phyloP scores from a whole-genome alignment of 2,888 invertebrate genomes.

The Phengaris arion region DNA sequence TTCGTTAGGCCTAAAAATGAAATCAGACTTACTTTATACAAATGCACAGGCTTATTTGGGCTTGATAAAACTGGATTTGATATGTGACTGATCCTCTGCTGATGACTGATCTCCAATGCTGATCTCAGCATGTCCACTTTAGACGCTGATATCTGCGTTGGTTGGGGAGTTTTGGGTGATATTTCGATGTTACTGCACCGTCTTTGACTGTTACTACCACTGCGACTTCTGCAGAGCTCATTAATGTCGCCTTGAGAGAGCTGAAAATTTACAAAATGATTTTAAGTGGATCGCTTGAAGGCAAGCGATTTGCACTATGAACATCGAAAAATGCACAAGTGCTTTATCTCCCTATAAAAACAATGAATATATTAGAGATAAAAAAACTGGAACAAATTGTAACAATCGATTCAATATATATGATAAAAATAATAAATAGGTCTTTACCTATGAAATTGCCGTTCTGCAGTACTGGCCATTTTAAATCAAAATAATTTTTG shows the following conservation, averaged over 20 bases:
- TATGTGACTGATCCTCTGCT: conserved; percentile 75
- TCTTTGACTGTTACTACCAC: conserved; percentile 73
- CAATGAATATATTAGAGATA: no score
- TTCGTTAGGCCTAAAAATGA: background rate
- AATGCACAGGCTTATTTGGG: conserved; percentile 54
- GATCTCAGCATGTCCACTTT: conserved; percentile 85
- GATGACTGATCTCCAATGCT: conserved; percentile 83
- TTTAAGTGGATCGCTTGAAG: background rate
- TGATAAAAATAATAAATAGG: background rate
- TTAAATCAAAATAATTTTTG: no score
- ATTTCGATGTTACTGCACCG: conserved; percentile 80
- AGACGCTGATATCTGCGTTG: conserved; percentile 68
- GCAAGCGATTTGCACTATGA: no score
- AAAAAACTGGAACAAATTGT: no score
- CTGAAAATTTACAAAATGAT: conserved; percentile 47
- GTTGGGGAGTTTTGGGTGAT: conserved; percentile 58
- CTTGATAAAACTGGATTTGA: conserved; percentile 80
- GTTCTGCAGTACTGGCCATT: no score
- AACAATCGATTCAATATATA: background rate
- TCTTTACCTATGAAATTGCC: no score
- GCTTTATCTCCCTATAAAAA: no score
- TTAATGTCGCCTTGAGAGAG: conserved; percentile 77
- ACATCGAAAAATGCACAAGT: no score
- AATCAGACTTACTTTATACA: conserved; percentile 58
- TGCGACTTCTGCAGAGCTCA: conserved; percentile 69